A percentile compares a stretch with the other conserved stretches of the same genome.
Evolutionary conservation across 2,797 vertebrate genomes (phyloP).

Genomic region (Aplochiton taeniatus): DNA sequence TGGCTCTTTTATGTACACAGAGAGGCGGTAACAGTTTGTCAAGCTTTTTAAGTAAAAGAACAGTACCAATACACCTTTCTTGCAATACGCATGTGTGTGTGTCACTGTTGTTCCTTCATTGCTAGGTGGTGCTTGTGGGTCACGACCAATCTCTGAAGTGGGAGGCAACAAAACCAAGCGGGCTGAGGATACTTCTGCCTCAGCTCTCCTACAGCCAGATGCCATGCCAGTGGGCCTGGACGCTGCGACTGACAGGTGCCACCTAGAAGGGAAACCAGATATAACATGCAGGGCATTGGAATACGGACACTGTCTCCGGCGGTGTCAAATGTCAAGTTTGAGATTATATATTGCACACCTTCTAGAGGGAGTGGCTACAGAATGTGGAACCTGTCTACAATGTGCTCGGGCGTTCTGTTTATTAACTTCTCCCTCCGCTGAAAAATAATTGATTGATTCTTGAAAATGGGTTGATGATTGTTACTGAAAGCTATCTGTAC

Average conservation of each 20-base stretch:
- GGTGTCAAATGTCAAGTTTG: no score
- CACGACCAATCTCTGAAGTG: slow-evolving; percentile 77
- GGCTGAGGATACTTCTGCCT: slow-evolving; percentile 80
- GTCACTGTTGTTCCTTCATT: slow-evolving; percentile 18
- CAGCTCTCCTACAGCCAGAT: slow-evolving; percentile 68
- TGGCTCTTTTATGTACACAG: no score
- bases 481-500: no score
- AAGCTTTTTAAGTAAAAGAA: no score
- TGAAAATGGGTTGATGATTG: no score
- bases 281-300: not conserved
- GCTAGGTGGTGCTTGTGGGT: slow-evolving; percentile 85
- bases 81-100: not conserved
- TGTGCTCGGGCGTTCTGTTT: no score
- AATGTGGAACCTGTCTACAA: no score
- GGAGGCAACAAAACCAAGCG: slow-evolving; percentile 71
- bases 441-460: no score
- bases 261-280: slow-evolving; percentile 53
- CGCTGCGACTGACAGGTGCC: slow-evolving; percentile 77
- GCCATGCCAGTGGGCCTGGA: slow-evolving; percentile 90
- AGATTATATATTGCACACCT: no score
- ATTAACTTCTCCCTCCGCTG: no score
- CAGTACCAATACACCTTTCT: no score
- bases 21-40: not conserved
- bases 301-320: not conserved
- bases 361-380: no score